Percentiles rank a stretch among this genome's conserved stretches.
Evolutionary conservation across 1,140 invertebrate species (phyloP).

Genomic region (Paralvinella palmiformis): DNA sequence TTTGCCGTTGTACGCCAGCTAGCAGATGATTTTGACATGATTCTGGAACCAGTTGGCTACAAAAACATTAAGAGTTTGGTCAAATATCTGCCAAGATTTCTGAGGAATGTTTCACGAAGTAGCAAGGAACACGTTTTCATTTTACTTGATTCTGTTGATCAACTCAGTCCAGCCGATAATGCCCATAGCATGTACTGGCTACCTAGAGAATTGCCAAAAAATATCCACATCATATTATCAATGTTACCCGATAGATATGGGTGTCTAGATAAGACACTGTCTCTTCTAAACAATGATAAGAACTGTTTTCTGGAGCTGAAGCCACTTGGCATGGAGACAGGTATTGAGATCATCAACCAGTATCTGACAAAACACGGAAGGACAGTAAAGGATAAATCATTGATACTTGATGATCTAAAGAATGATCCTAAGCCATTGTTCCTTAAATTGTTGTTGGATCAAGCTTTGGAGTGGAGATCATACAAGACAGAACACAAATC

Average conservation of each 20-base stretch:
- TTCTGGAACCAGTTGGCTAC: conserved; percentile 29
- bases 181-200: conserved; percentile 6
- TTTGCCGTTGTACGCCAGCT: conserved; percentile 31
- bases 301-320: not conserved
- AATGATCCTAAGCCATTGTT: conserved; percentile 28
- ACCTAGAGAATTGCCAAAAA: not conserved
- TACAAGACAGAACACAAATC: too few species aligned
- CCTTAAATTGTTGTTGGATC: conserved; percentile 38
- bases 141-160: conserved; percentile 13
- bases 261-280: not conserved
- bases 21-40: conserved; percentile 24
- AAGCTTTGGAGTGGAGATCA: conserved; percentile 31
- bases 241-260: not conserved
- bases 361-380: too few species aligned
- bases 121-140: conserved; percentile 9
- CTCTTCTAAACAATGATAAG: not conserved
- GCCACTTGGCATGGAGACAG: not conserved
- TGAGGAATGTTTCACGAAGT: not conserved
- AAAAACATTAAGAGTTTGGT: conserved; percentile 28
- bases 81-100: conserved; percentile 1
- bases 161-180: not conserved
- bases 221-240: conserved; percentile 2
- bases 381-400: too few species aligned
- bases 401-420: too few species aligned
- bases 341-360: not conserved